Evolutionary conservation across 2,888 invertebrate species (phyloP).

Genomic region (Acleris laterana): DNA sequence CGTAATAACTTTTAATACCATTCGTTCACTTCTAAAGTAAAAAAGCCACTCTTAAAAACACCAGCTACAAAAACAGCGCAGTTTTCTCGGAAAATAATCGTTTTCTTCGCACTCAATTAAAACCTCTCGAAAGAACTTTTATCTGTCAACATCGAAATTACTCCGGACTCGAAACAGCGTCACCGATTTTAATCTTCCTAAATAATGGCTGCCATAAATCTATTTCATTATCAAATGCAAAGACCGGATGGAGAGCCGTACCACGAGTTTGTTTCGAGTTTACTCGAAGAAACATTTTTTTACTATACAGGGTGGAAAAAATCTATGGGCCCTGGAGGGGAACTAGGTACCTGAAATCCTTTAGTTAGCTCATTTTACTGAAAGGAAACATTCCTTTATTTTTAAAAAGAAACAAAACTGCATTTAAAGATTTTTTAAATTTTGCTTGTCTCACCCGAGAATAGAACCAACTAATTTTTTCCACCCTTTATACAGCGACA

Average conservation of each 20-base stretch:
- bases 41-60: not conserved
- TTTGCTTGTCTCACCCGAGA: too few species aligned
- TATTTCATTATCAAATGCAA: conserved; percentile 45
- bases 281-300: not conserved
- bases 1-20: too few species aligned
- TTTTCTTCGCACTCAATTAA: conserved; percentile 3
- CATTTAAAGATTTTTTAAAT: too few species aligned
- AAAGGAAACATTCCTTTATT: too few species aligned
- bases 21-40: too few species aligned
- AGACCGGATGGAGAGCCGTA: conserved; percentile 32
- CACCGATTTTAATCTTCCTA: conserved; percentile 51
- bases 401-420: too few species aligned
- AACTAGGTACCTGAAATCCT: too few species aligned
- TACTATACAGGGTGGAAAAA: too few species aligned
- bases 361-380: too few species aligned
- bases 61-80: not conserved
- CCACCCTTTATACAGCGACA: too few species aligned
- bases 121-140: conserved; percentile 6
- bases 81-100: not conserved
- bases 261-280: conserved; percentile 6
- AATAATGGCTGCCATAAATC: conserved; percentile 55
- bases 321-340: too few species aligned
- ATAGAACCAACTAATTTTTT: too few species aligned
- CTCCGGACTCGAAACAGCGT: conserved; percentile 34
- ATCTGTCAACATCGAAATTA: conserved; percentile 40